Base-by-base conservation (phyloP, 2,797 vertebrate species). In the Rallus crepitans region DNA sequence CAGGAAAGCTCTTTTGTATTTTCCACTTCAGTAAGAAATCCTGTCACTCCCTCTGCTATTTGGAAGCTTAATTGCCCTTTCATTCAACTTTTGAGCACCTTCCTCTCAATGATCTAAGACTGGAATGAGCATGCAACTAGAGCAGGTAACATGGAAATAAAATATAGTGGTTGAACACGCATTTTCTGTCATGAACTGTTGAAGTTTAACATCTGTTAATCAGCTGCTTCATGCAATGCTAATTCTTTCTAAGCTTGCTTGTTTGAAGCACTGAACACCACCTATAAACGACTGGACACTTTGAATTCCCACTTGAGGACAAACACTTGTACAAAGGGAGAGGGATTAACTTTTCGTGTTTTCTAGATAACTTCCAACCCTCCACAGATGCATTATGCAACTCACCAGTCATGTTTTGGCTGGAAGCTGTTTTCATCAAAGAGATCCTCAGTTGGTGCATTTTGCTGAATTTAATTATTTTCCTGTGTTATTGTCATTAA, bases 401-500 rank as follows among this genome's bases (percentile, higher is more conserved):
- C 2, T 6, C 15, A 47, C 3, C 20, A 42, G 25, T 80, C 60
- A 33, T 0, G 0, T 70, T 45, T 48, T 87, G 48, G 11, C 50
- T 76, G 16, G 45, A 45, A 70, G 16, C 8, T 84, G 12, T 81
- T 92, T 93, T 77, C 20, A 40, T n/a, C 31, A 18, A 31, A 88
- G 56, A 30, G 40, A 40, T 35, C 20, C 71, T 50, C 18, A 63
- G 3, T 2, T 57, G 33, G 7, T 79, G 42, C 45, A 19, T 71
- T 66, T 73, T 90, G 16, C 56, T 90, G 57, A 70, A 83, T 76
- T 85, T 72, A 57, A 72, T 25, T 76, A 8, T 81, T 53, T 89
- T 82, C 53, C 39, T 39, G 73, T 82, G 35, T 87, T 35, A 63
- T 55, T 56, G 53, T 57, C 35, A 7, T 65, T 83, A 61, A 33